Conservation (phyloP, 23 tunicate genomes). For the Ascidia mentula region DNA sequence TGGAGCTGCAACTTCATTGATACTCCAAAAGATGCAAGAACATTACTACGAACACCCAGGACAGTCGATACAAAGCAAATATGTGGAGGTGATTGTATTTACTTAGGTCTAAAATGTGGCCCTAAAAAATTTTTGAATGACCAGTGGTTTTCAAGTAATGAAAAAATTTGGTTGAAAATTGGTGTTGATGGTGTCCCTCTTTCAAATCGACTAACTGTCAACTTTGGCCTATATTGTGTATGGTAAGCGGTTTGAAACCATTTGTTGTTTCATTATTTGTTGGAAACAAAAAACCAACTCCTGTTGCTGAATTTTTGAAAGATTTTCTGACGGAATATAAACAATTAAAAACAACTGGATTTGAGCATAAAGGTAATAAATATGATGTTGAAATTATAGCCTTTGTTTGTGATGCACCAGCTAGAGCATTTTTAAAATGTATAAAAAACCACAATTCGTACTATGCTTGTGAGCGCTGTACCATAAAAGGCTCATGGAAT, state of each 20-base stretch:
- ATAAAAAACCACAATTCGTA: neutral
- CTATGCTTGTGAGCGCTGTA: neutral
- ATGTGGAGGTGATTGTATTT: constrained; percentile 6
- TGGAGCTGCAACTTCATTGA: constrained; percentile 6
- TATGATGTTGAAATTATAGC: neutral
- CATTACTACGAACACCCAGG: constrained; percentile 3
- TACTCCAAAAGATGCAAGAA: constrained; percentile 5
- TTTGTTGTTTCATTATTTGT: neutral
- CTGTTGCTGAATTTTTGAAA: neutral
- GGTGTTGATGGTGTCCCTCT: neutral
- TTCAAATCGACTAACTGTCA: neutral
- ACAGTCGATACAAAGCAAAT: neutral
- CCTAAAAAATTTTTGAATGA: neutral
- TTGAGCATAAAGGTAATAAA: neutral
- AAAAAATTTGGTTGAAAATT: neutral
- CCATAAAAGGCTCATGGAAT: neutral
- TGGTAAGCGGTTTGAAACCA: neutral
- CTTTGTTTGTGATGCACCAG: neutral
- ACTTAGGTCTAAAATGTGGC: constrained; percentile 8
- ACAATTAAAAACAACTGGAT: neutral
- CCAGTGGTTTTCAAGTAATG: neutral
- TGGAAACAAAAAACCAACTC: neutral
- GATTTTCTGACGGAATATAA: neutral
- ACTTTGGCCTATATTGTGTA: neutral
- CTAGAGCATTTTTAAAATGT: neutral